Conservation (phyloP, 2,888 invertebrate genomes). For the Caenorhabditis macrosperma region DNA sequence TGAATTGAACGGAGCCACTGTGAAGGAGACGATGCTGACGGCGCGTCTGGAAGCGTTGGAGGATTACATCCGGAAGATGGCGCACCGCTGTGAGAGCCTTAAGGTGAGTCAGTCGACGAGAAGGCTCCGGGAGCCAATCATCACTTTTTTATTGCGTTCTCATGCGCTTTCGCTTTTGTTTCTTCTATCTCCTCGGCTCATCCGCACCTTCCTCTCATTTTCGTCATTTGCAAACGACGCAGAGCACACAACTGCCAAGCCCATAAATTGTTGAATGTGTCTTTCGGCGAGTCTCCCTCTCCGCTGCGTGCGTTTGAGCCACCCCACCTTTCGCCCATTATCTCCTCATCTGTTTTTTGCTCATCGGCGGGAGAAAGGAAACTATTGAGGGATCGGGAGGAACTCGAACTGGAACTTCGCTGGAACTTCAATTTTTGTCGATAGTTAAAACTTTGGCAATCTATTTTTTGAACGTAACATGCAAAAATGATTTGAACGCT, state of each 20-base stretch:
- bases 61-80: slow-evolving; percentile 63
- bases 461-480: too few species aligned
- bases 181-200: slow-evolving; percentile 21
- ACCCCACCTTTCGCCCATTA: slow-evolving; percentile 11
- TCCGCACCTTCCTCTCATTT: slow-evolving; percentile 11
- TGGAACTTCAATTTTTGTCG: too few species aligned
- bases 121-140: background rate
- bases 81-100: slow-evolving; percentile 66
- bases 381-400: background rate
- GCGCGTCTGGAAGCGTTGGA: slow-evolving; percentile 62
- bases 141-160: slow-evolving; percentile 35
- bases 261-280: slow-evolving; percentile 59
- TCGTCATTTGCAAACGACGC: background rate
- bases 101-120: slow-evolving; percentile 57
- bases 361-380: background rate
- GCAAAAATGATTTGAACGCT: too few species aligned
- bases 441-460: too few species aligned
- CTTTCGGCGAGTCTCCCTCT: slow-evolving; percentile 11
- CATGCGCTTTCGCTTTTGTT: slow-evolving; percentile 31
- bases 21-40: slow-evolving; percentile 41
- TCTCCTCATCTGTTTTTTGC: slow-evolving; percentile 5
- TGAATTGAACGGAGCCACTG: slow-evolving; percentile 38
- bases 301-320: background rate
- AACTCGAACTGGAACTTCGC: background rate
- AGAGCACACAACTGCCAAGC: slow-evolving; percentile 48